These are phyloP conservation scores for Eumacrocentrus americanus DNA, from an alignment of 2,888 invertebrate species.

Conservation along the genomic window DNA sequence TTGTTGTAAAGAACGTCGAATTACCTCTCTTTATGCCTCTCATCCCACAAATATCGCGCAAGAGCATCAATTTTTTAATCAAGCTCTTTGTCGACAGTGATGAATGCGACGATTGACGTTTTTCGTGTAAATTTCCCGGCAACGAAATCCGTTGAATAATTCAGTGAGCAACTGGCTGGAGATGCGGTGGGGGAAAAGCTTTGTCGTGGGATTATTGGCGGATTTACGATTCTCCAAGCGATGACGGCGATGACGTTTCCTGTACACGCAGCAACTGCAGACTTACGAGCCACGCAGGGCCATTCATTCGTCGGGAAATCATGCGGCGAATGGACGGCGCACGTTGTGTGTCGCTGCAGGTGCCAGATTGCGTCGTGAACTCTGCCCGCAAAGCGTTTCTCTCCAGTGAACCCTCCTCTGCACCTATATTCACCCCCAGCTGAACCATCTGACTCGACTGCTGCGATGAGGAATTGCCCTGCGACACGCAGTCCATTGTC, in stretches of 20 bases:
- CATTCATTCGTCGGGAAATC: constrained; percentile 21
- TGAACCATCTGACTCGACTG: too few species aligned
- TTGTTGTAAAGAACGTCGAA: not conserved
- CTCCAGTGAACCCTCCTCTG: too few species aligned
- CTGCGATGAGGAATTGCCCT: constrained; percentile 50
- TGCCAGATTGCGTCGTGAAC: constrained; percentile 12
- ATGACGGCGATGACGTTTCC: not conserved
- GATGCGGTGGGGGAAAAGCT: not conserved
- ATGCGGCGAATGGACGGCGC: constrained; percentile 18
- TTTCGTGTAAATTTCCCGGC: not conserved
- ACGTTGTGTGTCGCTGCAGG: not conserved
- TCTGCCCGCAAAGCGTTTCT: not conserved
- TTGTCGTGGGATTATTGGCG: constrained; percentile 3
- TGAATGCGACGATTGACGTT: not conserved
- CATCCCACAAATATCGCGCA: not conserved
- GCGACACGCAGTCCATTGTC: constrained; percentile 40
- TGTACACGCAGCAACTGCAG: constrained; percentile 13
- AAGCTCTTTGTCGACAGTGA: not conserved
- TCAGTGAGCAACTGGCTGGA: not conserved
- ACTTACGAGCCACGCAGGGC: constrained; percentile 21
- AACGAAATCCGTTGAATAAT: constrained; percentile 12
- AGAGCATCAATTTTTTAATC: too few species aligned
- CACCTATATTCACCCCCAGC: too few species aligned
- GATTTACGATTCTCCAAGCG: constrained; percentile 9
- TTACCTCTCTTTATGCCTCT: not conserved